Evolutionary conservation across 2,888 invertebrate species (phyloP), one percentile per base, ranked within the genome.

Genomic region (Athripsodes cinereus): DNA sequence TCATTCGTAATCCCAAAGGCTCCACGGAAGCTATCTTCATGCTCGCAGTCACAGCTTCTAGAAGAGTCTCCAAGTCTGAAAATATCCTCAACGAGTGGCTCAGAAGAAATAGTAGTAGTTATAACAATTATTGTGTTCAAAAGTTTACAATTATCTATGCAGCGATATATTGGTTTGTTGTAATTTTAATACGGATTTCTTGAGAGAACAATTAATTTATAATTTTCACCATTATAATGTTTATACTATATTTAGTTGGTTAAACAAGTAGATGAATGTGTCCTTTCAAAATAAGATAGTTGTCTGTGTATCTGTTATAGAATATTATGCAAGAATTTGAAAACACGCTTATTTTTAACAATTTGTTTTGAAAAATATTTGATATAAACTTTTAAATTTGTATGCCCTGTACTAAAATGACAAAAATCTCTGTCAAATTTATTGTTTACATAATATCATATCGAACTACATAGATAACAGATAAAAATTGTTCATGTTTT

Each of bases 1-100:
- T 85, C 61, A 84, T 84, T 26, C 78, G 82, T 65, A 85, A 85
- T 53, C 72, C 79, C 40, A 79, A 79, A 66, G 85, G 85, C 55
- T 73, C 83, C 63, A 79, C 83, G 49, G 84, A 85, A 69, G 84
- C 84, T 52, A 76, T 76, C 63, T 80, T 85, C 67, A 75, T 77
- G 66, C 75, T 86, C 64, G 85, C 85, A 70, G 81, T 85, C 69
- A 84, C 84, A 8, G 61, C 61, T 11, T 57, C 61, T 10, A 61
- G 61, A 26, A 59, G 57, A 34, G 58, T 60, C 18, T 58, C 59
- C 46, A 61, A 59, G 18, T 55, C 58, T 10, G 59, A 61, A 19
- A 59, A 51, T 22, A 61, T 59, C 47, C 52, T 63, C 44, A 60
- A 58, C 47, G 61, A 63, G 20, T 63, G 63, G 63, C 58, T 63